These are phyloP conservation scores for Himantopus leucocephalus DNA, from an alignment of 2,113 vertebrate genomes.

Conservation along the genomic window DNA sequence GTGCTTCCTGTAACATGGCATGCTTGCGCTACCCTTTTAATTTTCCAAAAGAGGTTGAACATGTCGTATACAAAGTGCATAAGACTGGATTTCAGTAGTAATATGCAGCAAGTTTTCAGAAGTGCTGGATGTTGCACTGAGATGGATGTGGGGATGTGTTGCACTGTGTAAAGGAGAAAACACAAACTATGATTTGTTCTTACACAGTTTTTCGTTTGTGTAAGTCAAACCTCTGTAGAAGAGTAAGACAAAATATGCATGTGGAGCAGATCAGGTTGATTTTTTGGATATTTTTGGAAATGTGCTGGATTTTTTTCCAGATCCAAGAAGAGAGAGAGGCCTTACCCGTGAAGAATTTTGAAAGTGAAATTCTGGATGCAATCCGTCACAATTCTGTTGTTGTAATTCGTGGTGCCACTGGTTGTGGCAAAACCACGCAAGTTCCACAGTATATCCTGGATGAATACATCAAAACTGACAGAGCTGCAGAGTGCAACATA, in stretches of 20 bases:
- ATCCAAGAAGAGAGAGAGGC: constrained; percentile 80
- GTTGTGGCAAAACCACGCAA: constrained; percentile 97
- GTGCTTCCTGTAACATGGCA: not conserved
- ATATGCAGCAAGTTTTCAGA: not conserved
- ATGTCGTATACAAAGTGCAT: accelerated
- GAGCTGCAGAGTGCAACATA: constrained; percentile 90
- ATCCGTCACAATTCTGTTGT: constrained; percentile 83
- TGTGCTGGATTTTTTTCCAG: constrained; percentile 59
- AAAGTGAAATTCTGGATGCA: constrained; percentile 83
- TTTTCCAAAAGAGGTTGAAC: not conserved
- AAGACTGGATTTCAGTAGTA: not conserved
- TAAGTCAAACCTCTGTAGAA: not conserved
- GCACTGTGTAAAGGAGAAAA: not conserved
- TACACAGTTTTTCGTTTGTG: not conserved
- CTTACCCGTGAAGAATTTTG: constrained; percentile 90
- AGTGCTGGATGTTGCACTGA: not conserved
- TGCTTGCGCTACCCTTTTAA: accelerated
- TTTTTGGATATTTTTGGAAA: not conserved
- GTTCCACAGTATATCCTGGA: constrained; percentile 97
- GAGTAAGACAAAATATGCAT: not conserved
- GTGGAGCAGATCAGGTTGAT: not conserved
- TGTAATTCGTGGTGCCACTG: constrained; percentile 93
- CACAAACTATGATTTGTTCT: not conserved
- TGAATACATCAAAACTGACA: constrained; percentile 77
- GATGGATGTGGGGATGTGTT: not conserved